Conservation (phyloP, 2,113 vertebrate species). For the Macrotus californicus region DNA sequence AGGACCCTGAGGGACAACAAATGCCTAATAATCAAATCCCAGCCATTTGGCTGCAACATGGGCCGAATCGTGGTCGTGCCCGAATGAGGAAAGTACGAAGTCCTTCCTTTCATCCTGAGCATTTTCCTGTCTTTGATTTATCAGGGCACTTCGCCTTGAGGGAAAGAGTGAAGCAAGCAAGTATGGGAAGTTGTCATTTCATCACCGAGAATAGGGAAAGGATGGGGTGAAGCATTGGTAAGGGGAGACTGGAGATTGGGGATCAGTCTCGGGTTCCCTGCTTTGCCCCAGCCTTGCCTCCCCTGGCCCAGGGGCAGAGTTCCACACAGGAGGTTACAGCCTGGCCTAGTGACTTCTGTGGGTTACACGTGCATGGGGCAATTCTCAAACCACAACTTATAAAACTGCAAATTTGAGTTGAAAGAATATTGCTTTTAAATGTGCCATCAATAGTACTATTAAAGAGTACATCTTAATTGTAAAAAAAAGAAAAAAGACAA, state of each 20-base stretch:
- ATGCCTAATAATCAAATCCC: background rate
- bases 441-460: background rate
- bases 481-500: background rate
- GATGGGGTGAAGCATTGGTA: too few relatives aligned
- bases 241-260: background rate
- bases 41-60: background rate
- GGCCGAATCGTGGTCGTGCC: rapidly evolving
- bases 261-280: background rate
- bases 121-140: background rate
- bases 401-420: background rate
- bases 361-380: too few relatives aligned
- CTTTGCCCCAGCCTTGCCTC: too few relatives aligned
- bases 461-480: background rate
- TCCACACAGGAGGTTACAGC: background rate
- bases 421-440: background rate
- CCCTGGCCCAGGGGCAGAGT: rapidly evolving
- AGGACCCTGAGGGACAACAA: background rate
- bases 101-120: background rate
- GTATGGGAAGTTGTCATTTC: background rate
- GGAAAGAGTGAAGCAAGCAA: background rate
- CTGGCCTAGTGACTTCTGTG: background rate
- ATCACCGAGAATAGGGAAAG: background rate
- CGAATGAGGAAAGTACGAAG: background rate
- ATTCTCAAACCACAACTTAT: background rate
- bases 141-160: background rate